Base-by-base conservation (phyloP, 2,113 vertebrate species). In the Nesoenas mayeri region DNA sequence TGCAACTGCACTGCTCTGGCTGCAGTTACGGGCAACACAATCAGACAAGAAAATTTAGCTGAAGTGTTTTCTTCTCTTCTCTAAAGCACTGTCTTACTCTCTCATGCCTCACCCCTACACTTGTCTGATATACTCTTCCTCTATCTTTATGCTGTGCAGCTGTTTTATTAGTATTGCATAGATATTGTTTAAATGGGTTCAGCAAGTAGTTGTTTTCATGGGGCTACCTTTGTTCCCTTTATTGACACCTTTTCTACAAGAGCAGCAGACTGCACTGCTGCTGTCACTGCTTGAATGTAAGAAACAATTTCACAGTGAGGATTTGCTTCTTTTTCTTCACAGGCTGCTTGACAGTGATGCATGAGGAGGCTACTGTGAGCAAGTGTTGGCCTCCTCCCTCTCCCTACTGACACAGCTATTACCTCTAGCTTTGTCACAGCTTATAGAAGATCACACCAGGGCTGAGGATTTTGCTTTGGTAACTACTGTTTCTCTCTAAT, bases 261-360 rank as follows among this genome's bases (percentile, higher is more conserved):
- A 95, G 71, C 79, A 90, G 92, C 74, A 92, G 75, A 79, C 77
- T 95, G 69, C 83, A 77, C 44, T 87, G 57, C 69, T 96, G 75
- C 89, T 86, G 75, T 86, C 88, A 34, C 36, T 36, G 69, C 77
- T 66, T 66, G 80, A 88, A 79, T 57, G 72, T 20, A 48, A 93
- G 94, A 94, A 96, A 88, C 81, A 95, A 94, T 96, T 91, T 94
- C 82, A 82, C 89, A 77, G 66, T 36, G 58, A 87, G 79, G 71
- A 87, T 94, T 94, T 95, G 85, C 89, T 85, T 22, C 79, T 82
- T 91, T 87, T 91, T 70, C 74, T 79, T 40, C 90, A 73, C 58
- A 47, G 50, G 31, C 66, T 61, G 29, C 62, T 82, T 96, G 93
- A 96, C 92, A 96, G 89, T 95, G 92, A 96, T 94, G 85, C 66